Evolutionary conservation across 2,113 vertebrate species (phyloP).

Genomic region (Natator depressus): DNA sequence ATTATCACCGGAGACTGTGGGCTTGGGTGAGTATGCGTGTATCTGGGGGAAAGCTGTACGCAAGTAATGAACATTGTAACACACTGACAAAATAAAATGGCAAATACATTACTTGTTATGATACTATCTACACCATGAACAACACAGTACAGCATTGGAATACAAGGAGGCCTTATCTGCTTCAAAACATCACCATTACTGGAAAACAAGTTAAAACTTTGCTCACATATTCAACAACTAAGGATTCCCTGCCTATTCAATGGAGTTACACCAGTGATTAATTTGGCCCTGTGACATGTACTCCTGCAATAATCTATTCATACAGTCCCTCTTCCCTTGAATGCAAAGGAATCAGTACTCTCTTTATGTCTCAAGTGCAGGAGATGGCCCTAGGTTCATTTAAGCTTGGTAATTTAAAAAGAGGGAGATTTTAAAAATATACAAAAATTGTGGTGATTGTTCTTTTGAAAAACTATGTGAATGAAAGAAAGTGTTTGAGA

Average conservation of each 20-base stretch:
- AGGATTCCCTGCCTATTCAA: slow-evolving; percentile 7
- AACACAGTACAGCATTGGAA: background rate
- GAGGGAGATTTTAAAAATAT: background rate
- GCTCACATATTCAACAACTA: slow-evolving; percentile 10
- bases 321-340: slow-evolving; percentile 24
- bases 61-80: background rate
- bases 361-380: slow-evolving; percentile 43
- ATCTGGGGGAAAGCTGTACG: background rate
- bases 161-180: background rate
- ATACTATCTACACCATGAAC: rapidly evolving
- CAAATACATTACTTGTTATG: background rate
- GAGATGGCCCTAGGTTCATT: slow-evolving; percentile 15
- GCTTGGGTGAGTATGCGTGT: background rate
- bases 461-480: slow-evolving; percentile 2
- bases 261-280: background rate
- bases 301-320: slow-evolving; percentile 30
- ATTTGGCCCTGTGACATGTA: background rate
- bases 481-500: slow-evolving; percentile 23
- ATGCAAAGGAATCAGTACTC: slow-evolving; percentile 20
- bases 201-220: background rate
- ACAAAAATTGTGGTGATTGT: background rate
- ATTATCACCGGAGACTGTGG: background rate
- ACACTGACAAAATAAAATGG: background rate
- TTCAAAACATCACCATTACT: background rate
- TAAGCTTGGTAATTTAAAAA: slow-evolving; percentile 16